A percentile compares a stretch with the other conserved stretches of the same genome.
Conservation (phyloP, 35 echinoderm and acorn worm genomes). For the Amphiura filiformis region DNA sequence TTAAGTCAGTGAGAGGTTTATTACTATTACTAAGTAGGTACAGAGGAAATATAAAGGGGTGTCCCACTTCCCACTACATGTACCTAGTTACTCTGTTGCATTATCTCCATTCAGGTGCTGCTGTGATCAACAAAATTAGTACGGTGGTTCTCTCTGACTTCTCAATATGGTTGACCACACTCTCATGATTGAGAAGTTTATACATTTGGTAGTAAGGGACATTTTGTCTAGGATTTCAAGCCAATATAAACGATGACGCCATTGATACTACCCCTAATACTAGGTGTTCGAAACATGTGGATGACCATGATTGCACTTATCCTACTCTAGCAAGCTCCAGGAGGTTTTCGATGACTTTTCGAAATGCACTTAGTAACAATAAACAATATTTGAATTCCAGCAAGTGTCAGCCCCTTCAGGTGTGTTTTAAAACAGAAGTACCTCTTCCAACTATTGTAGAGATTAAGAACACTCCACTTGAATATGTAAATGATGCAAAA, state of each 20-base stretch:
- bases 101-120: slow-evolving; percentile 29
- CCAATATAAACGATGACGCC: slow-evolving; percentile 50
- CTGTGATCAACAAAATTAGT: slow-evolving; percentile 3
- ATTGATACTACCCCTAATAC: neutral
- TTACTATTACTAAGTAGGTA: slow-evolving; percentile 23
- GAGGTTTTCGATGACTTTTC: neutral
- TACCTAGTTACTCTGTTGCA: slow-evolving; percentile 41
- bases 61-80: slow-evolving; percentile 39
- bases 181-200: slow-evolving; percentile 38
- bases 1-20: neutral
- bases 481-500: neutral
- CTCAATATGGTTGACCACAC: slow-evolving; percentile 43
- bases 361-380: slow-evolving; percentile 35
- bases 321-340: slow-evolving; percentile 31
- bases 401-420: slow-evolving; percentile 8
- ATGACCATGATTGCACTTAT: slow-evolving; percentile 44
- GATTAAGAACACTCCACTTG: neutral
- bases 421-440: slow-evolving; percentile 12
- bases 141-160: slow-evolving; percentile 53
- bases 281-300: slow-evolving; percentile 60
- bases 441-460: neutral
- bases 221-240: slow-evolving; percentile 8
- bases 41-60: slow-evolving; percentile 40
- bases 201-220: slow-evolving; percentile 9
- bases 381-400: slow-evolving; percentile 45